Percentiles rank a stretch among this genome's conserved stretches.
These are phyloP conservation scores for Xenopus petersii DNA, from an alignment of 2,797 vertebrate species.

Conservation along the genomic window DNA sequence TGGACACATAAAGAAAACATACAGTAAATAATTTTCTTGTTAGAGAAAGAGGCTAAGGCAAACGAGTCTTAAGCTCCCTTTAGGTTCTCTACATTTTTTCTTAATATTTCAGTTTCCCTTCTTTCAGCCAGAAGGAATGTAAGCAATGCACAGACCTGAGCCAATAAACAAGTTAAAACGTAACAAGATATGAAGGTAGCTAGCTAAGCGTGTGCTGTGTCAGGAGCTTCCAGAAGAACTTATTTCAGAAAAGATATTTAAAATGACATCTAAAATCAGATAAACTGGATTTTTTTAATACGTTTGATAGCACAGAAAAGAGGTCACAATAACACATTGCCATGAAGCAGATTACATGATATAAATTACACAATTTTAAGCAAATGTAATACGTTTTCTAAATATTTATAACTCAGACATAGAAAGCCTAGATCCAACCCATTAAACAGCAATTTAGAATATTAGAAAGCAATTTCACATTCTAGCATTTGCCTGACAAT, in stretches of 20 bases:
- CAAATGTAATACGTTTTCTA: not conserved
- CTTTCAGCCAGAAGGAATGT: slow-evolving; percentile 53
- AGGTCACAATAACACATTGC: slow-evolving; percentile 1
- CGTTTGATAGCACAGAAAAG: slow-evolving; percentile 6
- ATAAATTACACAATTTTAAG: slow-evolving; percentile 3
- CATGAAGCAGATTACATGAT: slow-evolving; percentile 4
- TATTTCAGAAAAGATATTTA: not conserved
- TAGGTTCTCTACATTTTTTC: slow-evolving; percentile 34
- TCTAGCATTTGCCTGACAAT: no score
- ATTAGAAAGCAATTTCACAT: not conserved
- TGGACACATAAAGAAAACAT: not conserved
- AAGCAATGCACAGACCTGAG: slow-evolving; percentile 60
- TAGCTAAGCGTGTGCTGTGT: slow-evolving; percentile 12
- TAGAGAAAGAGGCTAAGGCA: no score
- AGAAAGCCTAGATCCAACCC: not conserved
- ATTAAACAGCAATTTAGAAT: not conserved
- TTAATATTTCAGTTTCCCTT: slow-evolving; percentile 40
- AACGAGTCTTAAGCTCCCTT: slow-evolving; percentile 26
- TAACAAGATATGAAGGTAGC: slow-evolving; percentile 28
- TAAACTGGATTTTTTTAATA: not conserved
- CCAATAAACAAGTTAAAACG: slow-evolving; percentile 54
- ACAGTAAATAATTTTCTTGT: not conserved
- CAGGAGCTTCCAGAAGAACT: slow-evolving; percentile 9
- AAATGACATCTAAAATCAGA: not conserved
- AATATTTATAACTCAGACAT: not conserved